A percentile compares a stretch with the other conserved stretches of the same genome.
These are phyloP conservation scores for Troilus luridus DNA, from an alignment of 2,888 invertebrate genomes.

Conservation along the genomic window DNA sequence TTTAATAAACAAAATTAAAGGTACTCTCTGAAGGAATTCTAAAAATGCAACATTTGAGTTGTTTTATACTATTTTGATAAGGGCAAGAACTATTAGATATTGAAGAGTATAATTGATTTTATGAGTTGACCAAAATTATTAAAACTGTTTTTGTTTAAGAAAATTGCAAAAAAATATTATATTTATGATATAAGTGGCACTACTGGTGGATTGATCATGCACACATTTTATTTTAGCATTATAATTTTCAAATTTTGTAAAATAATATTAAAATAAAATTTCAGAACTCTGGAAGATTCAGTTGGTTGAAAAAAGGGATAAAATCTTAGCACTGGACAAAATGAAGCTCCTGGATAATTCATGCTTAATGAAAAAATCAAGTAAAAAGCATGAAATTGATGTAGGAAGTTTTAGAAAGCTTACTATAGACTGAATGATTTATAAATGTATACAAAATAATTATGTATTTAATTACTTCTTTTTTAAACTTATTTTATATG, in stretches of 20 bases:
- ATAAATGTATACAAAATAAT: neutral
- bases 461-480: neutral
- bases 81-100: too few species aligned
- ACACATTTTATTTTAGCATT: neutral
- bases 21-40: too few species aligned
- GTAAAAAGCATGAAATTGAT: constrained; percentile 60
- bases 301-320: constrained; percentile 74
- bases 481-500: neutral
- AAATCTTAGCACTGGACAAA: constrained; percentile 77
- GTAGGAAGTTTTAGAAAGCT: constrained; percentile 67
- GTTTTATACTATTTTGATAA: too few species aligned
- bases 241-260: neutral
- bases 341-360: constrained; percentile 74
- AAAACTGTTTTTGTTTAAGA: too few species aligned
- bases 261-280: constrained; percentile 63
- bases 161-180: too few species aligned
- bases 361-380: constrained; percentile 64
- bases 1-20: too few species aligned
- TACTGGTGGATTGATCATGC: too few species aligned
- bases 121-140: too few species aligned
- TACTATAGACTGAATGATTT: constrained; percentile 65
- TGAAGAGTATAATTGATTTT: too few species aligned
- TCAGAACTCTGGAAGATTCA: constrained; percentile 81
- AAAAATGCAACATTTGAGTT: too few species aligned
- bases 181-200: too few species aligned